Conservation (phyloP, 2,888 invertebrate genomes). For the Ischnura elegans region DNA sequence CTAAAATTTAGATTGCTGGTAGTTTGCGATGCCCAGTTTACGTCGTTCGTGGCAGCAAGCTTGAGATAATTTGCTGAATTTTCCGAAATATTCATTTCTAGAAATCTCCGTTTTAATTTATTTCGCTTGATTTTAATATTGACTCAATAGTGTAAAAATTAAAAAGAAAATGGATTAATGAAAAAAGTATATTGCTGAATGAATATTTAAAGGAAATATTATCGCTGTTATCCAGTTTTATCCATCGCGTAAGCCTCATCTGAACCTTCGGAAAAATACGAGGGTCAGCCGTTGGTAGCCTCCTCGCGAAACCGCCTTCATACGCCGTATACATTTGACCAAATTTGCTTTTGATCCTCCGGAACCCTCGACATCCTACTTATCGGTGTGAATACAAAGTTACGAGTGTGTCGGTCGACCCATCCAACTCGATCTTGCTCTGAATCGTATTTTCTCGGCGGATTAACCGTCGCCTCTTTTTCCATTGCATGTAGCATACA, state of each 20-base stretch:
- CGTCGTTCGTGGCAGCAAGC: too few relatives aligned
- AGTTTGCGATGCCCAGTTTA: too few relatives aligned
- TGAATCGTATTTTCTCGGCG: slow-evolving; percentile 12
- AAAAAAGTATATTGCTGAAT: not conserved
- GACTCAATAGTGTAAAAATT: too few relatives aligned
- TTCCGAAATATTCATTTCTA: too few relatives aligned
- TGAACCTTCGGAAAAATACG: not conserved
- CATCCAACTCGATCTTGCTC: not conserved
- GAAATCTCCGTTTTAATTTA: too few relatives aligned
- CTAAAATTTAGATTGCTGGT: too few relatives aligned
- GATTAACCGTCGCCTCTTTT: not conserved
- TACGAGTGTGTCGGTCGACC: not conserved
- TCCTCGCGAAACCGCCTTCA: not conserved
- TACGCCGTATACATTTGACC: not conserved
- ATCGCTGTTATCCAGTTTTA: not conserved
- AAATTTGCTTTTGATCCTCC: not conserved
- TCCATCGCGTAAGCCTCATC: not conserved
- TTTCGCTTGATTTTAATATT: too few relatives aligned
- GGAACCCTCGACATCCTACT: slow-evolving; percentile 29
- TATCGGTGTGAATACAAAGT: not conserved
- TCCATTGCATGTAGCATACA: not conserved
- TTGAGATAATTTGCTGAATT: too few relatives aligned
- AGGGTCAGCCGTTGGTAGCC: not conserved
- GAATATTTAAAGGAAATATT: not conserved
- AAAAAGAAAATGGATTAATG: too few relatives aligned